Base-by-base conservation (phyloP, 2,797 vertebrate species). In the Alauda arvensis region DNA sequence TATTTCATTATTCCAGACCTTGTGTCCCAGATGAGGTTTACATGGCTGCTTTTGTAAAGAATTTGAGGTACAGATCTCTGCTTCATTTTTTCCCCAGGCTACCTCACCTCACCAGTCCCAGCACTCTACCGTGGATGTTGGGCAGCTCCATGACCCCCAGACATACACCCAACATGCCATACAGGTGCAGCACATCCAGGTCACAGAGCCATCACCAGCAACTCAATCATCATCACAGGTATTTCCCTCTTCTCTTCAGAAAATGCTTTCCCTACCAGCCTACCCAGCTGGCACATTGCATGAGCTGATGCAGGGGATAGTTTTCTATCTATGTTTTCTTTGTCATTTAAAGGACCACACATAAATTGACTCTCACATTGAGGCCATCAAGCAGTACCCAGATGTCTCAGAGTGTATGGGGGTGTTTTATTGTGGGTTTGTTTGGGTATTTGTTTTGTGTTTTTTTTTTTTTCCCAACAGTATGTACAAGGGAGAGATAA, bases 101-200 rank as follows among this genome's bases (percentile, higher is more conserved):
- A 97, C 98, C 39, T 99, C 99, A 49, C 98, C 99, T 62, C 98
- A 99, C 84, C 97, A 97, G 83, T 97, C 98, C 66, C 99, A 99
- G 95, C 98, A 99, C 93, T 98, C 98, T 46, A 98, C 98, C 1
- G 98, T 99, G 78, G 99, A 99, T 3, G 98, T 99, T 71, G 98
- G 98, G 80, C 99, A 99, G 96, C 97, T 99, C 59, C 99, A 99
- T 0, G 99, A 99, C 77, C 97, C 98, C 48, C 98, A 99, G 69
- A 97, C 98, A 15, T 99, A 99, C 93, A 98, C 98, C 39, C 99
- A 99, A 94, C 99, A 99, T 33, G 98, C 99, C 76, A 99, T 99
- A 96, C 99, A 99, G 96, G 99, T 99, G 69, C 99, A 99, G 93
- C 99, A 99, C 94, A 99, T 99, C 96, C 99, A 99, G 96, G 98